These are phyloP conservation scores for Thamnophis elegans DNA, from an alignment of 2,797 vertebrate species.

Conservation along the genomic window DNA sequence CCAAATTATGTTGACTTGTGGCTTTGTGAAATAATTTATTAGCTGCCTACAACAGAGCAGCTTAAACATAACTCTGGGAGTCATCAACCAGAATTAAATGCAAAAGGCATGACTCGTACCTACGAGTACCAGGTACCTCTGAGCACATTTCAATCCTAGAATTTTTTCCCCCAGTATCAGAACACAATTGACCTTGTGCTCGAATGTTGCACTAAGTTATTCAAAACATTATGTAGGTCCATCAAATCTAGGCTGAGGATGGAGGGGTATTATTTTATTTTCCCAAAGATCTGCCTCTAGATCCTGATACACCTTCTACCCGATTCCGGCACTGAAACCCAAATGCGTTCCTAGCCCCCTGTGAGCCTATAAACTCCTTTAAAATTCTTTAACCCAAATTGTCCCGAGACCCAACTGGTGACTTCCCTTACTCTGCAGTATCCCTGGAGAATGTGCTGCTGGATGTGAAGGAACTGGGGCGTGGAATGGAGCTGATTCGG, in stretches of 20 bases:
- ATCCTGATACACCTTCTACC: background rate
- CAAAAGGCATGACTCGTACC: background rate
- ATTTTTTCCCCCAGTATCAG: background rate
- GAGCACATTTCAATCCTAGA: background rate
- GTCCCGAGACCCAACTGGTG: background rate
- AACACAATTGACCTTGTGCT: background rate
- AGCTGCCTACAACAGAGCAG: background rate
- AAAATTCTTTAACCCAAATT: background rate
- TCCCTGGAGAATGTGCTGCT: constrained; percentile 95
- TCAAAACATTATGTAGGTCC: background rate
- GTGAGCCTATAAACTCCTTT: background rate
- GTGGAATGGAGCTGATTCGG: constrained; percentile 94
- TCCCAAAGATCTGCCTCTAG: background rate
- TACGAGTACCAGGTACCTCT: background rate
- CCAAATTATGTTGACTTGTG: background rate
- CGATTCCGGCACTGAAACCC: background rate
- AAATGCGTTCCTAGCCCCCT: background rate
- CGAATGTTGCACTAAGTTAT: background rate
- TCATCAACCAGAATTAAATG: background rate
- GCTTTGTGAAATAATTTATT: background rate
- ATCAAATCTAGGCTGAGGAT: background rate
- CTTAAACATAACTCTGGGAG: background rate
- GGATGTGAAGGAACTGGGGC: constrained; percentile 92
- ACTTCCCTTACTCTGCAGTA: constrained; percentile 68
- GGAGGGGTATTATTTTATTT: background rate